Conservation (phyloP, 2,113 vertebrate genomes). For the Nibea albiflora region DNA sequence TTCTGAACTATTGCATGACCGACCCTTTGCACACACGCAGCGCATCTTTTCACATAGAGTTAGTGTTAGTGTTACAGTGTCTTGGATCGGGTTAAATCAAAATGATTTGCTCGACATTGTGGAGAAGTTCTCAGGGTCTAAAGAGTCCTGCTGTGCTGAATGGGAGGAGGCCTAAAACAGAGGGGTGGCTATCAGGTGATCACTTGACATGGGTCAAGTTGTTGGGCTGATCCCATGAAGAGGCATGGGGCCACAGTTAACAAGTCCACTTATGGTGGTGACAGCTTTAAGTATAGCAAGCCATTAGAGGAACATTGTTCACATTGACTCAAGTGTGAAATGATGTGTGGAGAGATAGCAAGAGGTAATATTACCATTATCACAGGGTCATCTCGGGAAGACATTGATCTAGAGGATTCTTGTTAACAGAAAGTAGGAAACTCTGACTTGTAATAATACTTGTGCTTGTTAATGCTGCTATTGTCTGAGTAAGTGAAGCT, state of each 20-base stretch:
- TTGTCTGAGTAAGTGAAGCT: constrained; percentile 46
- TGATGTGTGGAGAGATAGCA: constrained; percentile 67
- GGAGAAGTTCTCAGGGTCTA: constrained; percentile 14
- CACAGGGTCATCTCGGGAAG: constrained; percentile 71
- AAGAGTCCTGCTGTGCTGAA: constrained; percentile 22
- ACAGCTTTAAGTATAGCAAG: constrained; percentile 78
- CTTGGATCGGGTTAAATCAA: background rate
- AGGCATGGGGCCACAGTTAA: constrained; percentile 71
- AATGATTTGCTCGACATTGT: background rate
- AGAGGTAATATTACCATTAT: constrained; percentile 72
- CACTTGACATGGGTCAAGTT: constrained; percentile 80
- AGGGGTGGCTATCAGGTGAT: constrained; percentile 75
- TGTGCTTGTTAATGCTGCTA: constrained; percentile 27
- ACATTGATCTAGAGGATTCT: constrained; percentile 65
- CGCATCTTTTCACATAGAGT: background rate
- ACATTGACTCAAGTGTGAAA: constrained; percentile 73
- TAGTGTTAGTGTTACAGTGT: background rate
- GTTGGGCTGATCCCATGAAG: constrained; percentile 72
- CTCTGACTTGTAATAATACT: constrained; percentile 46
- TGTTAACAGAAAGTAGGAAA: constrained; percentile 50
- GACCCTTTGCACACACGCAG: background rate
- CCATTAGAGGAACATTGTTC: constrained; percentile 78
- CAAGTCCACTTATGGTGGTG: constrained; percentile 72
- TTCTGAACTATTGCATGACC: background rate
- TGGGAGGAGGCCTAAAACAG: constrained; percentile 31